Base-by-base conservation (phyloP, 2,888 invertebrate species). In the Tenthredo amoena region DNA sequence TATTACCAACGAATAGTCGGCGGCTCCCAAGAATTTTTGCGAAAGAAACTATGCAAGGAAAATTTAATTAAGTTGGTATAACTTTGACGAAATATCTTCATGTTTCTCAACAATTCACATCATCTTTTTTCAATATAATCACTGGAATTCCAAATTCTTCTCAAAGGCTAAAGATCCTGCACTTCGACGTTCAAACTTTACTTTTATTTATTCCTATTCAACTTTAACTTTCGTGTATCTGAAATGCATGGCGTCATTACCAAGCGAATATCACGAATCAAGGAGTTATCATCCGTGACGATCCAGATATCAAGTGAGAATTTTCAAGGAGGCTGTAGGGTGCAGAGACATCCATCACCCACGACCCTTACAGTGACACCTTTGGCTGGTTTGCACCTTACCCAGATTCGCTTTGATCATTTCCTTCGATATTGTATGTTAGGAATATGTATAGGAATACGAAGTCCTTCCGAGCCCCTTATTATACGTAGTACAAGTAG, bases 321-420 rank as follows among this genome's bases (percentile, higher is more conserved):
- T 58, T 79, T 79, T 58, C 6, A 47, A 76, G 76, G 76, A 55
- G 77, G 31, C 31, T 58, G 77, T 79, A 7, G 10, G 55, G 10
- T n/a, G 18, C 12, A n/a, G 71, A 37, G 26, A 79, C 77, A 79
- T 79, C 55, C 77, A 79, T 79, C 77, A 79, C 58, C 7, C 55
- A 6, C n/a, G n/a, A 79, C 58, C 77, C 55, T 79, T 37, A n/a
- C 10, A 31, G 55, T 26, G 77, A 79, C 55, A 55, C 55, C 58
- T 55, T 34, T 58, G 9, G 43, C 31, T 50, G 7, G 9, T n/a
- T 50, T 55, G 50, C 34, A n/a, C 58, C 34, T 37, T 18, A 15
- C 50, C 34, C 9, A 55, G 58, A 55, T 79, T 79, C 58, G n/a
- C 77, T 79, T 79, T 58, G 77, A 79, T 79, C 77, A 79, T 79